Base-by-base conservation (phyloP, 2,113 vertebrate species). In the Calypte anna region DNA sequence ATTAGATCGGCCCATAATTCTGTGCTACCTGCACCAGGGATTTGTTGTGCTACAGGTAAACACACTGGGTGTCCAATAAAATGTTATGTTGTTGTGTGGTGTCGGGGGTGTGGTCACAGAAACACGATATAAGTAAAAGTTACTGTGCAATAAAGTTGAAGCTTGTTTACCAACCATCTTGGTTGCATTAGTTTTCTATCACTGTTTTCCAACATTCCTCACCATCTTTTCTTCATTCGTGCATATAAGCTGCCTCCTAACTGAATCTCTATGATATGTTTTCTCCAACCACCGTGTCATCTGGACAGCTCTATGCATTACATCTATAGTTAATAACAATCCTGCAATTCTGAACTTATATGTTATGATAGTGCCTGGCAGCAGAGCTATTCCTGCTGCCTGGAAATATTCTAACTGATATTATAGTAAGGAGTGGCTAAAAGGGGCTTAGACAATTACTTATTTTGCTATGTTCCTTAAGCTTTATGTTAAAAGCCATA, bases 381-480 rank as follows among this genome's bases (percentile, higher is more conserved):
- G 79, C 93, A 59, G 73, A 96, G 44, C 74, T 68, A 17, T 63
- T 87, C 64, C 67, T 89, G 70, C 46, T 93, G 88, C 78, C 91
- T 89, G 59, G 94, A 94, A 93, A 85, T 92, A 91, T 74, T 92
- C 36, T 54, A 6, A 43, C 66, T 79, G 61, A 58, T 86, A 73
- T 51, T 91, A 70, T 24, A 76, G 61, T 68, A 81, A 92, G 76
- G 25, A 93, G 20, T 54, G 23, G 28, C 57, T 68, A 61, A 91
- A 95, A 87, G 77, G 22, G 44, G 36, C 61, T 91, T 88, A 73
- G 27, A 82, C 48, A 93, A 82, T 11, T 33, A 40, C n/a, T 50
- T 69, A 54, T 90, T 85, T 57, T 75, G 59, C 38, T 3, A 9
- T 88, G 55, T 91, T 78, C 55, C 67, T 17, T 68, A 92, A 92